Percentiles rank a stretch among this genome's conserved stretches.
These are phyloP conservation scores for Unio pictorum DNA, from an alignment of 2,888 invertebrate species.

Conservation along the genomic window DNA sequence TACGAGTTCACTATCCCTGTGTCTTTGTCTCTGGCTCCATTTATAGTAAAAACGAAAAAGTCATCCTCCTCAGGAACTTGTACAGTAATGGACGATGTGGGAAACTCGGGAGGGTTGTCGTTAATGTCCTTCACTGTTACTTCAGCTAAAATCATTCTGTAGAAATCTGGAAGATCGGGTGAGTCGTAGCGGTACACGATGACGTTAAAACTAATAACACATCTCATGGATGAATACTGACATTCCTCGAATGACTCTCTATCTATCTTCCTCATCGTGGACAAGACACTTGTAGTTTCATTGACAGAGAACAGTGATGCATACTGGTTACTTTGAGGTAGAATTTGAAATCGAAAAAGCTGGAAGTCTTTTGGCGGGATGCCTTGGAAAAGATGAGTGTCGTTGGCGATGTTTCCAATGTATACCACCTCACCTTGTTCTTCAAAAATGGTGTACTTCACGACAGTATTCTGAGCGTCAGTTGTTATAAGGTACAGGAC, in stretches of 20 bases:
- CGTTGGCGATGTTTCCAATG: constrained; percentile 38
- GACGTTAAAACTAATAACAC: constrained; percentile 50
- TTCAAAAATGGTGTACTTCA: constrained; percentile 10
- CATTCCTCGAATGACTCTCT: constrained; percentile 49
- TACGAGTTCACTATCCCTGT: constrained; percentile 38
- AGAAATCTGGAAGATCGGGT: constrained; percentile 22
- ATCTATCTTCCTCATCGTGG: constrained; percentile 46
- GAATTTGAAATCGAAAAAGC: constrained; percentile 33
- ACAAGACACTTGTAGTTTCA: constrained; percentile 44
- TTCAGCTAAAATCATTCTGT: constrained; percentile 42
- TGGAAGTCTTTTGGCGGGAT: constrained; percentile 23
- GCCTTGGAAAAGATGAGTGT: constrained; percentile 30
- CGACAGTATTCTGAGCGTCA: background rate
- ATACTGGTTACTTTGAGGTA: constrained; percentile 30
- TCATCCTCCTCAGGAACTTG: too few relatives aligned
- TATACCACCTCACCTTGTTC: constrained; percentile 12
- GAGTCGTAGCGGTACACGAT: constrained; percentile 30
- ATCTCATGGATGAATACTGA: constrained; percentile 18
- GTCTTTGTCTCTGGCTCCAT: constrained; percentile 45
- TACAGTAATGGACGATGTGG: too few relatives aligned
- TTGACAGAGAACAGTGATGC: constrained; percentile 45
- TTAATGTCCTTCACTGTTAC: constrained; percentile 53
- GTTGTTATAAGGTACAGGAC: too few relatives aligned
- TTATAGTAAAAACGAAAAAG: too few relatives aligned
- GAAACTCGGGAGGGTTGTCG: constrained; percentile 36